phyloP scores from a whole-genome alignment of 53 echinoderm and acorn worm genomes.

The Echinarachnius parma region DNA sequence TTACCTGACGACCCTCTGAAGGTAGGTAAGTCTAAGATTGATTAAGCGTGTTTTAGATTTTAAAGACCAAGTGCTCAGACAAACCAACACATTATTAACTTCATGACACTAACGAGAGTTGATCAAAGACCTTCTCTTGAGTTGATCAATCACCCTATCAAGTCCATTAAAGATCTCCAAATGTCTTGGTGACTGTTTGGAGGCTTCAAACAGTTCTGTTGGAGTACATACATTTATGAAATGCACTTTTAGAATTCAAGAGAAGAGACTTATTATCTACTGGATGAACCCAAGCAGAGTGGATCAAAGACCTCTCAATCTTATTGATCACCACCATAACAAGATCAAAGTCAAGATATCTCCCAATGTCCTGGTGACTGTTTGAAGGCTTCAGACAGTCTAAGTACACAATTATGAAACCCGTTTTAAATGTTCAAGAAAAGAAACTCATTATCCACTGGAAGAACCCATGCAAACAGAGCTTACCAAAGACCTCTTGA shows the following conservation, averaged over 20 bases:
- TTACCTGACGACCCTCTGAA: too few relatives aligned
- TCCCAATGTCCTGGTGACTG: constrained; percentile 43
- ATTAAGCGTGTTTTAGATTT: constrained; percentile 69
- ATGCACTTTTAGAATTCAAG: constrained; percentile 1
- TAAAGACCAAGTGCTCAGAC: constrained; percentile 63
- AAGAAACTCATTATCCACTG: constrained; percentile 69
- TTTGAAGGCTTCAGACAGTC: constrained; percentile 61
- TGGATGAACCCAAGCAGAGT: constrained; percentile 57
- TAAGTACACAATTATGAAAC: constrained; percentile 65
- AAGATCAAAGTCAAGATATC: constrained; percentile 61
- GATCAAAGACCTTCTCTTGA: constrained; percentile 66
- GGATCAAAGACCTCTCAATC: constrained; percentile 63
- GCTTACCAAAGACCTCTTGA: constrained; percentile 65
- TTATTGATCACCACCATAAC: constrained; percentile 51
- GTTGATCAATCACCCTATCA: constrained; percentile 49
- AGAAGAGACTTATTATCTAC: constrained; percentile 62
- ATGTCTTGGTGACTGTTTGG: too few relatives aligned
- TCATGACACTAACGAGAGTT: constrained; percentile 48
- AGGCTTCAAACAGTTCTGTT: too few relatives aligned
- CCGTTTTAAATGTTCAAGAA: constrained; percentile 45
- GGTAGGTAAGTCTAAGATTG: constrained; percentile 54
- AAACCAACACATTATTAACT: constrained; percentile 62
- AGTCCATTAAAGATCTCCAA: too few relatives aligned
- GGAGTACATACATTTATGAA: neutral
- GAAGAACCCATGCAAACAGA: constrained; percentile 43